A percentile compares a stretch with the other conserved stretches of the same genome.
These are phyloP conservation scores for Phrynocephalus forsythii DNA, from an alignment of 2,797 vertebrate species.

Conservation along the genomic window DNA sequence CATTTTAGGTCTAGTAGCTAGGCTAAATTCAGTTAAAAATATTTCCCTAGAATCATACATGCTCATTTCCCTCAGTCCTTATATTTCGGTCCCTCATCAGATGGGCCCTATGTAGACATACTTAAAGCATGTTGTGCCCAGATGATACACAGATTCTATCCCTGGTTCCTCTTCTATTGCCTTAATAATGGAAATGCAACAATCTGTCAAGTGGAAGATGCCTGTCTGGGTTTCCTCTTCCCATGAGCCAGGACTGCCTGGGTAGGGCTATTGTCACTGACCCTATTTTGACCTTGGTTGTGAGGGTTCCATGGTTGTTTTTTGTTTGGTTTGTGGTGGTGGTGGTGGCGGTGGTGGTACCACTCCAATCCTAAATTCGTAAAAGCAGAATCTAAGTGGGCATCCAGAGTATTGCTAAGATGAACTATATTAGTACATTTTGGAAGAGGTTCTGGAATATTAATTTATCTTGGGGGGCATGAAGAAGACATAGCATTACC, in stretches of 20 bases:
- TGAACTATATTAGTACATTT: neutral
- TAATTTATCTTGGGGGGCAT: neutral
- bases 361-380: neutral
- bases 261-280: neutral
- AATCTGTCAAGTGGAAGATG: too few species aligned
- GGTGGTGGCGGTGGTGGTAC: neutral
- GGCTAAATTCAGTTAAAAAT: slow-evolving; percentile 1
- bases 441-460: neutral
- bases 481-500: neutral
- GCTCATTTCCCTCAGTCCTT: neutral
- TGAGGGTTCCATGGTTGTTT: too few species aligned
- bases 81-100: neutral
- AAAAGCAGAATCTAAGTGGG: neutral
- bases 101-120: too few species aligned
- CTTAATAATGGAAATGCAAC: too few species aligned
- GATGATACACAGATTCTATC: too few species aligned
- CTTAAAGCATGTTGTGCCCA: too few species aligned
- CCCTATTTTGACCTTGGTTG: neutral
- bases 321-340: too few species aligned
- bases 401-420: neutral
- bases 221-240: too few species aligned
- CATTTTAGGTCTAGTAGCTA: slow-evolving; percentile 49
- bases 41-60: slow-evolving; percentile 19
- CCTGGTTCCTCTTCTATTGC: too few species aligned
- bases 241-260: too few species aligned